Conservation (phyloP, 2,797 vertebrate species). For the Mus spretus region DNA sequence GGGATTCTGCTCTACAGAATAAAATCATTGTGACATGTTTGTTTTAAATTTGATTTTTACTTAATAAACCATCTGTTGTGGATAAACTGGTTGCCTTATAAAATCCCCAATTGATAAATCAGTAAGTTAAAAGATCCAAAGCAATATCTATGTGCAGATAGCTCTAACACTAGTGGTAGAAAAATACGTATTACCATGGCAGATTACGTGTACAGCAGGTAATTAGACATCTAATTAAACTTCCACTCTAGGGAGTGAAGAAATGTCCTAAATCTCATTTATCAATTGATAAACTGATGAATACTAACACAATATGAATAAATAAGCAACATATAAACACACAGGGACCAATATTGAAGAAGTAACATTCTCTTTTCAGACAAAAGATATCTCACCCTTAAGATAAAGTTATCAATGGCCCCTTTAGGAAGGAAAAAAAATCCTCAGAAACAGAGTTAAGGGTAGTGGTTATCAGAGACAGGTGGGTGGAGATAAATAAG, state of each 20-base stretch:
- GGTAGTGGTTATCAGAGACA: background rate
- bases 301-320: constrained; percentile 27
- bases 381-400: constrained; percentile 14
- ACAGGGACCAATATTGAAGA: constrained; percentile 48
- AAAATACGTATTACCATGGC: constrained; percentile 47
- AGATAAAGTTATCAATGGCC: constrained; percentile 7
- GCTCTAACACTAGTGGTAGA: constrained; percentile 64
- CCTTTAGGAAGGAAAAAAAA: background rate
- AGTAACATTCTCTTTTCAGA: background rate
- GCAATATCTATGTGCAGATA: constrained; percentile 71
- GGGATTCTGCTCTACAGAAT: constrained; percentile 78
- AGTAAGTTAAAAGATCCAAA: constrained; percentile 71
- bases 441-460: background rate
- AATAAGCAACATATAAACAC: background rate
- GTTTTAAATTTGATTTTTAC: constrained; percentile 80
- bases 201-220: constrained; percentile 61
- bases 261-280: constrained; percentile 66
- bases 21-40: constrained; percentile 84
- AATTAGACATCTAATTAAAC: constrained; percentile 80
- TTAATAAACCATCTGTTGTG: constrained; percentile 82
- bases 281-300: constrained; percentile 7
- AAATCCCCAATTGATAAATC: constrained; percentile 79
- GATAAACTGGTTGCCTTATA: constrained; percentile 71
- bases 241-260: constrained; percentile 24
- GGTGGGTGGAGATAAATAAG: background rate